Base-by-base conservation (phyloP, 2,888 invertebrate genomes). In the Hirudinaria manillensis region DNA sequence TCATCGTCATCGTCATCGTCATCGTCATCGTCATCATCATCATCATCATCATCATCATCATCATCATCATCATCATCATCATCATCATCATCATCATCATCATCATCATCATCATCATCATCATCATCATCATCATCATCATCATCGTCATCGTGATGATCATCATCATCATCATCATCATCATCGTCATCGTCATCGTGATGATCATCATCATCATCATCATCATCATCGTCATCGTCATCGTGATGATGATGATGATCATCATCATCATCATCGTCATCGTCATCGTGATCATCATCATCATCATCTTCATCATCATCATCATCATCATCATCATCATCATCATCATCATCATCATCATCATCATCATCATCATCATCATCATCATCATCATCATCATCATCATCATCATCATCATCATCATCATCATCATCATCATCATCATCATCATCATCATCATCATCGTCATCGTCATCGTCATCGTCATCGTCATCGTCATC, bases 41-140 rank as follows among this genome's bases (percentile, higher is more conserved):
- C 66, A 65, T 65, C 66, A 65, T 65, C 66, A 65, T 65, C 66
- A 65, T 65, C 66, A 65, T 65, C 66, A 65, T 65, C 66, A 65
- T 65, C 66, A 65, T 16, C 66, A 65, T 65, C 66, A 65, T 65
- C 66, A 65, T 65, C 66, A 65, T 65, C 66, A 53, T 53, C 53
- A 53, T 53, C 53, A 65, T 65, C 66, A 65, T 65, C 66, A 65
- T 65, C 66, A 65, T 65, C 24, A 65, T 65, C 66, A 65, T 65
- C 66, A 65, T 65, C 66, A 65, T 65, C 66, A 65, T 65, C 66
- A 65, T 65, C 66, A 65, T 65, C 66, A 65, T 65, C 66, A 65
- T 65, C 66, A 65, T 65, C 66, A 65, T 65, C 66, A 65, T 65
- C 66, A 65, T 65, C 66, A 65, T 65, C 66, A 65, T 65, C 66